phyloP scores from a whole-genome alignment of 64 coral and sea anemone species.

The Dendrophyllia cribrosa region DNA sequence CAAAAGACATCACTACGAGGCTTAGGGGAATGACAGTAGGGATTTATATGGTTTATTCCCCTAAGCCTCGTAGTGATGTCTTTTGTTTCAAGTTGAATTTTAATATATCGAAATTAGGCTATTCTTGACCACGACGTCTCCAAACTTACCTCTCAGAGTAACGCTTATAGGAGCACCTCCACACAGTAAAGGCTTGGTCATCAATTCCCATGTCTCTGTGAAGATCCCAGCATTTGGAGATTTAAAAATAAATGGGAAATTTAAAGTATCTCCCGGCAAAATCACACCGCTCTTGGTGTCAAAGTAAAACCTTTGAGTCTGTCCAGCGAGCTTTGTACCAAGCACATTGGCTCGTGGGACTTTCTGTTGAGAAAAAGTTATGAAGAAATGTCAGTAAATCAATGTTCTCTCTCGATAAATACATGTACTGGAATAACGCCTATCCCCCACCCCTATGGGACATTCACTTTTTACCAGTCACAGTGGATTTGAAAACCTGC shows the following conservation, averaged over 20 bases:
- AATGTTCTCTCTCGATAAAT: too few species aligned
- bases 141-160: constrained; percentile 57
- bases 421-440: too few species aligned
- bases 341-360: constrained; percentile 77
- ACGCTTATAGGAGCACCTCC: constrained; percentile 89
- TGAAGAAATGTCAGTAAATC: neutral
- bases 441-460: too few species aligned
- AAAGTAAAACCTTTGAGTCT: constrained; percentile 93
- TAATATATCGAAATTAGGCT: too few species aligned
- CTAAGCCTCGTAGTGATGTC: too few species aligned
- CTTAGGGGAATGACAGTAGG: too few species aligned
- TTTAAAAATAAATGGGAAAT: constrained; percentile 97
- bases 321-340: constrained; percentile 85
- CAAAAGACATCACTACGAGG: too few species aligned
- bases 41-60: too few species aligned
- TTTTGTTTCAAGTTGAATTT: too few species aligned
- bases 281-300: constrained; percentile 97
- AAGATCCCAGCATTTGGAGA: constrained; percentile 95
- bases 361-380: constrained; percentile 40
- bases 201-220: constrained; percentile 87
- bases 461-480: too few species aligned
- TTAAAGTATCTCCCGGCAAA: constrained; percentile 94
- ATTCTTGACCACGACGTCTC: neutral
- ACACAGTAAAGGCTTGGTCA: constrained; percentile 88
- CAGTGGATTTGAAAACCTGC: too few species aligned